These are phyloP conservation scores for Strix occidentalis DNA, from an alignment of 2,797 vertebrate species.

Conservation along the genomic window DNA sequence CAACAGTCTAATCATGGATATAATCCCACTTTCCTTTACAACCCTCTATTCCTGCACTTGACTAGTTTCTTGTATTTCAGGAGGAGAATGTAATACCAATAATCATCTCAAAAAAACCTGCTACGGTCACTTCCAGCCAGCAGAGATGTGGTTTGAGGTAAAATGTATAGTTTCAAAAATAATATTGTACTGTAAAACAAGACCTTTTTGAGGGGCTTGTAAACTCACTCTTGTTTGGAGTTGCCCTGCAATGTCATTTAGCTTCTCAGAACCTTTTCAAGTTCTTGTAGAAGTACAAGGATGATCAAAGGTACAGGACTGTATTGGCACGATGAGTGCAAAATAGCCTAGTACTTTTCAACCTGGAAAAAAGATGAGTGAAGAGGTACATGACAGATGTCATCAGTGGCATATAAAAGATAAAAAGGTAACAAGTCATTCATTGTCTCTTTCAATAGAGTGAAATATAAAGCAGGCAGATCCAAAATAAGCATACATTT, in stretches of 20 bases:
- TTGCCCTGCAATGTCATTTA: neutral
- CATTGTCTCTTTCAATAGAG: neutral
- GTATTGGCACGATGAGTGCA: neutral
- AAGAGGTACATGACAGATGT: constrained; percentile 12
- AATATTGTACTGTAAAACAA: neutral
- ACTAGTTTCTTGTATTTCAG: neutral
- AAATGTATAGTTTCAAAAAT: neutral
- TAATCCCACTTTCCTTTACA: neutral
- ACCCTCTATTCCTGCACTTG: neutral
- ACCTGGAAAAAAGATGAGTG: neutral
- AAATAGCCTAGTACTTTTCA: neutral
- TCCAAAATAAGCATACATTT: neutral
- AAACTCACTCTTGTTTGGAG: neutral
- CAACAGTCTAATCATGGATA: neutral
- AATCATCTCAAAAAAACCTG: neutral
- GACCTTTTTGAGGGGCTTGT: neutral
- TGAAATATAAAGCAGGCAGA: neutral
- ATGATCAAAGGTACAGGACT: constrained; percentile 30
- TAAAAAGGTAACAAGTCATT: neutral
- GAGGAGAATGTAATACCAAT: neutral
- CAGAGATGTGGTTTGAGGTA: neutral
- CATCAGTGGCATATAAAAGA: constrained; percentile 6
- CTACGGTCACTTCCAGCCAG: rapidly evolving
- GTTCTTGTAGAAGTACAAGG: neutral
- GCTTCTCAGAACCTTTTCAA: neutral